Evolutionary conservation across 1,140 invertebrate genomes (phyloP).

Genomic region (Cherax destructor): DNA sequence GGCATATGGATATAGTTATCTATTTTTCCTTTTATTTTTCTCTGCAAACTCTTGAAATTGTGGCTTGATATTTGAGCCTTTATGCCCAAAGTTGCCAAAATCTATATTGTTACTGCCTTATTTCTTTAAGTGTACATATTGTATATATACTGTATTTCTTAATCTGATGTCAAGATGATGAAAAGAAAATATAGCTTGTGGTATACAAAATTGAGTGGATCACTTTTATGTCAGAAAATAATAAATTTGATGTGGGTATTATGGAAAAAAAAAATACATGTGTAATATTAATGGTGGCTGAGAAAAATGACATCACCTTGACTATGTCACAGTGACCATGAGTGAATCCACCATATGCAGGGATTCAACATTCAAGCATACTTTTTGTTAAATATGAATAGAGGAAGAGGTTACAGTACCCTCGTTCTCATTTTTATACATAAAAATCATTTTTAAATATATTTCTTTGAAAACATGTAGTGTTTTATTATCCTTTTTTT

Average conservation of each 20-base stretch:
- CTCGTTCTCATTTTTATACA: slow-evolving; percentile 68
- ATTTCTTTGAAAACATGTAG: slow-evolving; percentile 53
- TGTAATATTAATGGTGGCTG: not conserved
- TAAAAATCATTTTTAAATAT: slow-evolving; percentile 63
- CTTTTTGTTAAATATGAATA: slow-evolving; percentile 34
- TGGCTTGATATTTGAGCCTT: slow-evolving; percentile 40
- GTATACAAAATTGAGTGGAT: slow-evolving; percentile 30
- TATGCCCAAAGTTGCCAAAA: slow-evolving; percentile 62
- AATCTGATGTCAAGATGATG: slow-evolving; percentile 24
- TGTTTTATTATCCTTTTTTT: slow-evolving; percentile 1
- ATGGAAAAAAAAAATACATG: slow-evolving; percentile 19
- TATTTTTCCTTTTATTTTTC: slow-evolving; percentile 36
- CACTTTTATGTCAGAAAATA: slow-evolving; percentile 35
- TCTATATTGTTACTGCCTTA: slow-evolving; percentile 61
- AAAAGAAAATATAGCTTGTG: not conserved
- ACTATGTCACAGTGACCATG: slow-evolving; percentile 23
- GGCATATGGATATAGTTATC: slow-evolving; percentile 19
- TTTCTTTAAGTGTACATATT: slow-evolving; percentile 58
- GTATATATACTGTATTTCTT: slow-evolving; percentile 46
- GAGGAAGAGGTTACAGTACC: slow-evolving; percentile 34
- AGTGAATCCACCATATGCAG: slow-evolving; percentile 24
- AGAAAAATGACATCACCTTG: not conserved
- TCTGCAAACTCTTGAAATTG: slow-evolving; percentile 11
- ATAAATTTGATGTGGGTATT: slow-evolving; percentile 12
- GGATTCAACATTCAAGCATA: slow-evolving; percentile 37